Evolutionary conservation across 2,888 invertebrate genomes (phyloP), one percentile per base, ranked within the genome.

Genomic region (Hetaerina titia): DNA sequence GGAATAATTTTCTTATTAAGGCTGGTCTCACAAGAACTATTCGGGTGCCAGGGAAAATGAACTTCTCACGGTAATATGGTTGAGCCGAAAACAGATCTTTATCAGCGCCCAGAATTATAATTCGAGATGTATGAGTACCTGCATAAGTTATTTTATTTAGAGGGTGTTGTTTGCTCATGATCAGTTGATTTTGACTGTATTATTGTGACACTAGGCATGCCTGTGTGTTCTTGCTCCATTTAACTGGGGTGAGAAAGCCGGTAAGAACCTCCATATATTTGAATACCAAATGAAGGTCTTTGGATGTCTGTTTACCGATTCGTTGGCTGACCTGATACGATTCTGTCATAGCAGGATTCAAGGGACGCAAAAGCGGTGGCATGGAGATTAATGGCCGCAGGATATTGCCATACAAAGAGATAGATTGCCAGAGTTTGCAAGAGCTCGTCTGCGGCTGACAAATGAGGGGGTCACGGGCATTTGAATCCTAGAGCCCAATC

Each of bases 241-340:
- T 69, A 4, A 69, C 9, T 69, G 22, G 22, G n/a, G 69, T 69
- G 69, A 45, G 45, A 8, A n/a, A 8, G n/a, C 69, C 2, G 69
- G 45, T 45, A 45, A 45, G 45, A 45, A 45, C 69, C 22, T 69
- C 22, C 69, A n/a, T 69, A n/a, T 69, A 69, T 8, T 45, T n/a
- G 19, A 9, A n/a, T 0, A n/a, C 69, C 22, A 22, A 69, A 69
- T 69, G 69, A 69, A 69, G 69, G 22, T n/a, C 69, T 69, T 22
- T 69, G 11, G 81, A 81, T 31, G 81, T 31, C 81, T 81, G 31
- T 81, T 31, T 25, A 31, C 31, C 31, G 31, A 81, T 13, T 81
- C 81, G 31, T 81, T 81, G 81, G 81, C 22, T 81, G 81, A 81
- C 81, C 81, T 81, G 81, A 81, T 31, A 81, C 81, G 81, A 9